Percentiles rank a stretch among this genome's conserved stretches.
These are phyloP conservation scores for Halcyon malimbica DNA, from an alignment of 2,113 vertebrate genomes.

Conservation along the genomic window DNA sequence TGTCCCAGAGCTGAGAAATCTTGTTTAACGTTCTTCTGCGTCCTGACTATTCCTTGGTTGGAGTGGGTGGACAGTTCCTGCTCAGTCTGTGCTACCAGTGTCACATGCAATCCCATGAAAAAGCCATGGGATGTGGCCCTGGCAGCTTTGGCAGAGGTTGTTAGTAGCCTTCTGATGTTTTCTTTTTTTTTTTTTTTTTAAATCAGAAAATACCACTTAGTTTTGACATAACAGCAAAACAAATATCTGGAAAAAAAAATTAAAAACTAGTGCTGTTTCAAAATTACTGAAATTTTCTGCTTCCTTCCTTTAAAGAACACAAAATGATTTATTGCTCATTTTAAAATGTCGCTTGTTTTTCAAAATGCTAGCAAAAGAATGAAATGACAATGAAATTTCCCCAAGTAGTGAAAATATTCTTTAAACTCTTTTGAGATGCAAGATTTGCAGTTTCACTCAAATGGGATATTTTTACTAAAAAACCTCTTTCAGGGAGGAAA, in stretches of 20 bases:
- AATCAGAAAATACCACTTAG: not conserved
- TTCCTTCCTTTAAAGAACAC: not conserved
- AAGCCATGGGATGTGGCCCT: constrained; percentile 4
- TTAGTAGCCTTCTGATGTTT: not conserved
- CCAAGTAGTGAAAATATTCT: not conserved
- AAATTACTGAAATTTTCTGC: not conserved
- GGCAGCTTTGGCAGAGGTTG: not conserved
- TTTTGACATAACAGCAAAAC: not conserved
- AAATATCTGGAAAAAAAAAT: not conserved
- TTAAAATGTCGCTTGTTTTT: not conserved
- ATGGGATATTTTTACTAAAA: not conserved
- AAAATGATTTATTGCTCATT: not conserved
- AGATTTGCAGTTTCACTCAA: constrained; percentile 18
- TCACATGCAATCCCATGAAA: not conserved
- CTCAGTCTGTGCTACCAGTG: not conserved
- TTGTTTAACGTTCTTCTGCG: not conserved
- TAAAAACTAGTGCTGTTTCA: not conserved
- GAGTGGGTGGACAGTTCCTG: not conserved
- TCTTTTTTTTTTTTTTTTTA: not conserved
- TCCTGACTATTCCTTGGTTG: not conserved
- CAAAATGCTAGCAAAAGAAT: not conserved
- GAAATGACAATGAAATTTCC: not conserved
- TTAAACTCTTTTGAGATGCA: constrained; percentile 14
- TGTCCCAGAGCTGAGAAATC: not conserved
- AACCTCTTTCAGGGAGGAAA: not conserved